Base-by-base conservation (phyloP, 2,797 vertebrate genomes). In the Sebastolobus alascanus region DNA sequence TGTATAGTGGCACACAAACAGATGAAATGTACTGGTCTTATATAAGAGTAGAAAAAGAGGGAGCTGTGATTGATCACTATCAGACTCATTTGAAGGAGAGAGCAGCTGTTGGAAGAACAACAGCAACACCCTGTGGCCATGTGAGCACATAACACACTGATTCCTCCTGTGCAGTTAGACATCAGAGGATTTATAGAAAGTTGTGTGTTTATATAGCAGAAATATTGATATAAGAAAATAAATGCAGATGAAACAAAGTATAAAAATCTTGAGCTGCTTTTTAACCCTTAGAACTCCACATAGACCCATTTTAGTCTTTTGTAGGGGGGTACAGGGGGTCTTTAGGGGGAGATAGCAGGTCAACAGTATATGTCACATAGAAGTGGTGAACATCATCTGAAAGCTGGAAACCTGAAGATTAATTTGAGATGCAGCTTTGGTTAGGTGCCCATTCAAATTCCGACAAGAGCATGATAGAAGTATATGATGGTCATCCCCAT, bases 81-180 rank as follows among this genome's bases (percentile, higher is more conserved):
- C 54, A 54, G 70, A 16, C 64, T 70, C 20, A 4, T 68, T 16
- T 66, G 63, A 77, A 82, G 55, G 14, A 68, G 71, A 74, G 37
- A 18, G 2, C 5, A 64, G 67, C 70, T 73, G 58, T 69, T 37
- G 68, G 83, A 92, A 95, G 94, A 81, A 38, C 94, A 92, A 92
- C 82, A 95, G 95, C 90, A 83, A 31, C 95, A 94, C 93, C 80
- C 54, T 73, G 92, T 94, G 95, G 94, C 33, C 12, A n/a, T 3
- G 10, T 18, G 4, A 18, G n/a, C 25, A 31, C 64, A 89, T 61
- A 46, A 76, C 85, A 84, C 27, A 8, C 6, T 18, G 29, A 16
- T 27, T 46, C 25, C 18, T 59, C 7, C n/a, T 33, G 25, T 20
- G 43, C 20, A 55, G 8, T 18, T 18, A 56, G 38, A 31, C 12